These are phyloP conservation scores for Entomobrya multifasciata DNA, from an alignment of 2,888 invertebrate species.

Conservation along the genomic window DNA sequence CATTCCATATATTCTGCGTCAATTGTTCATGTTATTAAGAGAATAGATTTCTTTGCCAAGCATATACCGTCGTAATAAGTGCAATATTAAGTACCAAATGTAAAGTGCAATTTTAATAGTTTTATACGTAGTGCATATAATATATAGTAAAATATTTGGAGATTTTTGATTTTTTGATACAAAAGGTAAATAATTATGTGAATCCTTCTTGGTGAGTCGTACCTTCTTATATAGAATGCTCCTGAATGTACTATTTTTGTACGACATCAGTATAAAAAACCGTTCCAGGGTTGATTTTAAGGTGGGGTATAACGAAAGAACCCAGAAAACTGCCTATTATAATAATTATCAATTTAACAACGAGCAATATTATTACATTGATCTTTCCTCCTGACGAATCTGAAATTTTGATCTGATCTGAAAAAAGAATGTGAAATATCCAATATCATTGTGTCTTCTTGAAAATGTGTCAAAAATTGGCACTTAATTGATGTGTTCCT, in stretches of 20 bases:
- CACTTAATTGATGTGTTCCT: slow-evolving; percentile 38
- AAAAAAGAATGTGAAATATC: not conserved
- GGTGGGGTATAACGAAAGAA: not conserved
- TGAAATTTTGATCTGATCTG: not conserved
- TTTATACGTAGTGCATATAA: slow-evolving; percentile 36
- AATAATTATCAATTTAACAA: slow-evolving; percentile 21
- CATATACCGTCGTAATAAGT: slow-evolving; percentile 70
- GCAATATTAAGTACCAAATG: slow-evolving; percentile 75
- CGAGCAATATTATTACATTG: slow-evolving; percentile 11
- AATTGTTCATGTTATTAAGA: slow-evolving; percentile 51
- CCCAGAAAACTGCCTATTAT: slow-evolving; percentile 9
- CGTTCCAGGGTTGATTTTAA: not conserved
- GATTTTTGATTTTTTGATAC: slow-evolving; percentile 53
- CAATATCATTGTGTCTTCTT: slow-evolving; percentile 25
- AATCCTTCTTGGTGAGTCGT: slow-evolving; percentile 53
- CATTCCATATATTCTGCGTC: slow-evolving; percentile 33
- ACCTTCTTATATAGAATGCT: slow-evolving; percentile 48
- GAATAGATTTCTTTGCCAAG: slow-evolving; percentile 61
- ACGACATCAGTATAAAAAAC: slow-evolving; percentile 41
- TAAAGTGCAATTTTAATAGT: slow-evolving; percentile 71
- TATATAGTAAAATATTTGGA: slow-evolving; percentile 27
- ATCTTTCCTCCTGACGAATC: slow-evolving; percentile 6
- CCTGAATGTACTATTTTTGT: slow-evolving; percentile 71
- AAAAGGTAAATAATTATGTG: slow-evolving; percentile 44
- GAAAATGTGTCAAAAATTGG: slow-evolving; percentile 41